These are phyloP conservation scores for Sphaerophoria taeniata DNA, from an alignment of 2,888 invertebrate species.

Conservation along the genomic window DNA sequence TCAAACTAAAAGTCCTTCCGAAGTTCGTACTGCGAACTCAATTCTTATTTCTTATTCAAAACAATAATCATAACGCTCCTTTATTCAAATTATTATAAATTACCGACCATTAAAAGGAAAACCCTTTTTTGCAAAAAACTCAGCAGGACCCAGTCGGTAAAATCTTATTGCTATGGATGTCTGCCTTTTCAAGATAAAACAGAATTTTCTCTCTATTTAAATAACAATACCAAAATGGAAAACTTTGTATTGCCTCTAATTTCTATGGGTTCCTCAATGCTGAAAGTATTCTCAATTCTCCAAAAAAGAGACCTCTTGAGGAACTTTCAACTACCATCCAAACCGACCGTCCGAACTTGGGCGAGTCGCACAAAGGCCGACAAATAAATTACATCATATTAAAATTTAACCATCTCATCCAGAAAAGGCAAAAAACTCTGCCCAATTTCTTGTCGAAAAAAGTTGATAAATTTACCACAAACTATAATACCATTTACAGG, in stretches of 20 bases:
- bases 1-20: too few species aligned
- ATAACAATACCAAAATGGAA: not conserved
- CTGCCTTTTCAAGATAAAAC: slow-evolving; percentile 23
- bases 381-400: not conserved
- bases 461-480: slow-evolving; percentile 47
- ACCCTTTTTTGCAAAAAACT: too few species aligned
- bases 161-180: not conserved
- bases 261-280: not conserved
- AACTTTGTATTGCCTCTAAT: too few species aligned
- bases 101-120: too few species aligned
- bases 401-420: slow-evolving; percentile 23
- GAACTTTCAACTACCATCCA: not conserved
- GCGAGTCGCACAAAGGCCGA: not conserved
- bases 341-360: not conserved
- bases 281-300: not conserved
- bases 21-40: too few species aligned
- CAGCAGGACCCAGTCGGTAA: too few species aligned
- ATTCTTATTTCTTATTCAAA: too few species aligned
- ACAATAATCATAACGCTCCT: too few species aligned
- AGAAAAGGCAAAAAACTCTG: slow-evolving; percentile 16
- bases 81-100: too few species aligned
- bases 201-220: slow-evolving; percentile 1
- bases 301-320: not conserved
- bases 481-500: slow-evolving; percentile 20
- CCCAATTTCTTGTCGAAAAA: slow-evolving; percentile 23